Base-by-base conservation (phyloP, 1,140 invertebrate genomes). In the Achroia grisella region DNA sequence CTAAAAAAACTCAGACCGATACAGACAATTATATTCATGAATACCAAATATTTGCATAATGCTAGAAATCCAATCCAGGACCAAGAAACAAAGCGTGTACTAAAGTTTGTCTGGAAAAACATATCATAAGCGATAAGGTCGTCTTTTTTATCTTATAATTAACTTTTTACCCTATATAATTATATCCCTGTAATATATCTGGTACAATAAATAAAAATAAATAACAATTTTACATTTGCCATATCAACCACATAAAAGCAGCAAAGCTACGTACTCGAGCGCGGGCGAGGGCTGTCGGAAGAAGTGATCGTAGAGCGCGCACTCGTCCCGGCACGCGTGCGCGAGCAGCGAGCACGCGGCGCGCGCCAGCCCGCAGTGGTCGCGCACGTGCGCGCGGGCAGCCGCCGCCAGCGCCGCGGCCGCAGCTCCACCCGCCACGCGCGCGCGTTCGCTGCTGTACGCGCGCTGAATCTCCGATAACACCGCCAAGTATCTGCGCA, bases 311-410 rank as follows among this genome's bases (percentile, higher is more conserved):
- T 94, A 98, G 3, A 98, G 86, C 55, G 93, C 90, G 62, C 95
- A 91, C 73, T 98, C 97, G 84, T 99, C 97, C 67, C 96, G 92
- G 54, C 95, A 97, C 0, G 97, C 91, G 75, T 97, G 95, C 10
- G 98, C 89, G 6, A 97, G 87, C 62, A 98, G 92, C 1, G 95
- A 92, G 86, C 95, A 97, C 0, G 95, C 93, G 58, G 94, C 93
- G 39, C 97, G 87, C 39, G 97, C 92, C 5, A 98, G 83, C 12
- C 94, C 91, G 84, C 96, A 98, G 64, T 97, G 94, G 81, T 98
- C 97, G 4, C 92, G 90, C 42, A 90, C 89, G 59, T 94, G 91
- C 47, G 89, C 90, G 8, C 78, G 70, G 14, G 90, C 90, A 8
- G 95, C 84, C 53, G 94, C 91, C 12, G 87, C 84, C 27, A 98